Conservation (phyloP, 1,140 invertebrate genomes). For the Aphidius ervi region DNA sequence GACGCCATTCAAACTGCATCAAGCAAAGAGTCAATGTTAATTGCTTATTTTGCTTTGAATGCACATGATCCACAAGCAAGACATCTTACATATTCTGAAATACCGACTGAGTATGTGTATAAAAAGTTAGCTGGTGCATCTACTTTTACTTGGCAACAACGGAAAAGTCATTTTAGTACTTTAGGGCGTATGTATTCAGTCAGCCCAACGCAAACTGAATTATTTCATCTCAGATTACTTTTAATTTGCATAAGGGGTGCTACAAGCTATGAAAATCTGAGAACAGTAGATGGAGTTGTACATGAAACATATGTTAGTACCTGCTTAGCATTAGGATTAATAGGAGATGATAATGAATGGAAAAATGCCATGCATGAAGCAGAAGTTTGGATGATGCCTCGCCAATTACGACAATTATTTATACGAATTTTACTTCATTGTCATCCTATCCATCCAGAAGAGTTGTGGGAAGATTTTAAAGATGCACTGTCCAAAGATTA, state of each 20-base stretch:
- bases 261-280: too few species aligned
- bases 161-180: constrained; percentile 9
- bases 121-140: neutral
- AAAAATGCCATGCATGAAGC: too few species aligned
- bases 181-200: constrained; percentile 17
- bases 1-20: too few species aligned
- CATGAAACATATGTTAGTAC: too few species aligned
- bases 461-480: constrained; percentile 21
- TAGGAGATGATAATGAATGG: too few species aligned
- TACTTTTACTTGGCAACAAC: neutral
- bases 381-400: constrained; percentile 25
- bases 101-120: neutral
- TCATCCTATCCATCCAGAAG: constrained; percentile 6
- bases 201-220: too few species aligned
- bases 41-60: constrained; percentile 26
- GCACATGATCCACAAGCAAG: neutral
- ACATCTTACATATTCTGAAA: neutral
- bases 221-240: too few species aligned
- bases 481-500: constrained; percentile 17
- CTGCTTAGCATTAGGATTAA: too few species aligned
- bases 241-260: too few species aligned
- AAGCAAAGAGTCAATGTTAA: too few species aligned
- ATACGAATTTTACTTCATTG: constrained; percentile 15
- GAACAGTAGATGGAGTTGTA: too few species aligned
- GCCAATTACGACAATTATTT: constrained; percentile 8